These are phyloP conservation scores for Pyrrhosoma nymphula DNA, from an alignment of 2,888 invertebrate species.

Conservation along the genomic window DNA sequence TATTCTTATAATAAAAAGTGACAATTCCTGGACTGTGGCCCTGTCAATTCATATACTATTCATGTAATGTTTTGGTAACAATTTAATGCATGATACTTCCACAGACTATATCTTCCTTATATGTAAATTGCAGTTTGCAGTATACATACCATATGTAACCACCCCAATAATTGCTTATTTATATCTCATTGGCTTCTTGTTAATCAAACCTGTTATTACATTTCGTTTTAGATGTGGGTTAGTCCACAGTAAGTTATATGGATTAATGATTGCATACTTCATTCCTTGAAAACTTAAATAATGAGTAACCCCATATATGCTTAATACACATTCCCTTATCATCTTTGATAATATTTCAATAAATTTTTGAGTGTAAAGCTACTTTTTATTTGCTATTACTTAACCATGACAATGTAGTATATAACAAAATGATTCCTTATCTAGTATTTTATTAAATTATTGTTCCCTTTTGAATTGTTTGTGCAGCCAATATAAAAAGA, in stretches of 20 bases:
- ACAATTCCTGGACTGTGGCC: too few species aligned
- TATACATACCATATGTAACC: neutral
- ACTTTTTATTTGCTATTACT: neutral
- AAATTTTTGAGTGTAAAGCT: neutral
- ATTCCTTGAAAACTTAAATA: neutral
- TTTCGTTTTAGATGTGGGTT: neutral
- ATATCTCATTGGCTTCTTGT: neutral
- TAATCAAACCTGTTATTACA: neutral
- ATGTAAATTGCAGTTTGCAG: neutral
- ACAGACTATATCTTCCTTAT: neutral
- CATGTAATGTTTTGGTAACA: neutral
- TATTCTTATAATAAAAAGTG: too few species aligned
- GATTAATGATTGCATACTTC: neutral
- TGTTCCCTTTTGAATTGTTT: slow-evolving; percentile 49
- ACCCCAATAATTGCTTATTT: neutral
- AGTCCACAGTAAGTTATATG: neutral
- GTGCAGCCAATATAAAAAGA: slow-evolving; percentile 71
- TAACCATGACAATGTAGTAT: neutral
- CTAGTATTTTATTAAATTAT: slow-evolving; percentile 29
- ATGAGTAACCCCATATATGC: neutral
- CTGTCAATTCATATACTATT: too few species aligned
- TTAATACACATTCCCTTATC: neutral
- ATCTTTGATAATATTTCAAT: neutral
- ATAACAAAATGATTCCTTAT: neutral
- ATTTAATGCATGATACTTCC: neutral